Base-by-base conservation (phyloP, 1,140 invertebrate genomes). In the Orchestia grillus region DNA sequence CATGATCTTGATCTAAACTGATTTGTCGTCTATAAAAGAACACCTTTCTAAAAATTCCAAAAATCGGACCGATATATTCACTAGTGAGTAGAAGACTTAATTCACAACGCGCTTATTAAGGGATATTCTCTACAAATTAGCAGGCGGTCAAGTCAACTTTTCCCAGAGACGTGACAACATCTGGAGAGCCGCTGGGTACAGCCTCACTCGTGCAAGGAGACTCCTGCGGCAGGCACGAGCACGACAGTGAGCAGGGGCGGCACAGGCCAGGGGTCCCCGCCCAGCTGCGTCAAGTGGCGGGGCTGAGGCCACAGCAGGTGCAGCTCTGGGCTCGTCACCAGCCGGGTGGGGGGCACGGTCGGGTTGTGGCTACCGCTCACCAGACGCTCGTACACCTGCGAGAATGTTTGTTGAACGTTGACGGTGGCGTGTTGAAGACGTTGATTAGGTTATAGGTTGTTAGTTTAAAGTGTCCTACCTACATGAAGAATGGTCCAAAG, bases 291-390 rank as follows among this genome's bases (percentile, higher is more conserved):
- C 41, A 98, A 97, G 96, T 97, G 97, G 97, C 98, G 98, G 4
- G 98, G 98, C 96, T 98, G 98, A 4, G 98, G 98, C 98, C 98
- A 98, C 40, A 98, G 97, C 43, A 98, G 97, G 96, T 97, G 97
- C 19, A 98, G 96, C 90, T 97, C 97, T 42, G 97, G 97, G 96
- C 98, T 97, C 0, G 97, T 98, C 3, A 98, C 97, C 11, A 98
- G 96, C 43, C 97, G 97, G 87, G 97, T 97, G 0, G 97, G 97
- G 15, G 97, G 97, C 44, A 94, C 96, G n/a, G 96, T 96, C 23
- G 96, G 88, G 44, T 96, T 95, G 28, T 96, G 41, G 92, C 44
- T 94, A 15, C 88, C 42, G 88, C 41, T 90, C 45, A 96, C 96
- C 90, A 96, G 96, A 44, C 96, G 53, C 53, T 96, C 96, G 96